These are phyloP conservation scores for Diplogasteroides magnus DNA, from an alignment of 1,140 invertebrate genomes.

Conservation along the genomic window DNA sequence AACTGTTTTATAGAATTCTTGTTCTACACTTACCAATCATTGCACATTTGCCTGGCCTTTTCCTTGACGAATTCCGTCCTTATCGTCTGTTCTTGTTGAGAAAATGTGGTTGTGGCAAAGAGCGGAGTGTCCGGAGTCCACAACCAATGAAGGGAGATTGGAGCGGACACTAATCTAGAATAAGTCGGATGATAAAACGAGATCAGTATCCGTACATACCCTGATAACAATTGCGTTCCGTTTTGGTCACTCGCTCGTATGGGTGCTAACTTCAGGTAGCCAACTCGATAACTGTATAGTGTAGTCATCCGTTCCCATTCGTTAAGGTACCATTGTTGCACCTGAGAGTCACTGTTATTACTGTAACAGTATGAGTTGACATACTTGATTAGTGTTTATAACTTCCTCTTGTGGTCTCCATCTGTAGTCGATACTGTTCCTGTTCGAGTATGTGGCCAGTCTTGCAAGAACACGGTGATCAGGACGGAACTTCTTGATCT, in stretches of 20 bases:
- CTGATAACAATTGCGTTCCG: constrained; percentile 5
- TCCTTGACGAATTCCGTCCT: constrained; percentile 42
- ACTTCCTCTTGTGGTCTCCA: constrained; percentile 51
- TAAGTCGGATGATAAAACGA: constrained; percentile 7
- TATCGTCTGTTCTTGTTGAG: constrained; percentile 21
- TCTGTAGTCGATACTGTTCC: constrained; percentile 49
- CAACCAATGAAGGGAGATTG: constrained; percentile 53
- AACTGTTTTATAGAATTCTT: too few relatives aligned
- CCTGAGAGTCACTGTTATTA: constrained; percentile 15
- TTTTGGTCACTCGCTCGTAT: constrained; percentile 27
- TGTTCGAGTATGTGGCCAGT: constrained; percentile 43
- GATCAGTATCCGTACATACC: constrained; percentile 5
- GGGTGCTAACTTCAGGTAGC: constrained; percentile 52
- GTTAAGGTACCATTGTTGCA: constrained; percentile 47
- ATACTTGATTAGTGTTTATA: constrained; percentile 52
- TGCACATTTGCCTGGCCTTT: constrained; percentile 55
- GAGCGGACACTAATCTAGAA: constrained; percentile 51
- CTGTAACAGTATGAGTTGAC: neutral
- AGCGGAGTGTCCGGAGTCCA: constrained; percentile 53
- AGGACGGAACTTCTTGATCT: constrained; percentile 55
- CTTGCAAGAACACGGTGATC: constrained; percentile 48
- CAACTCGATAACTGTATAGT: constrained; percentile 51
- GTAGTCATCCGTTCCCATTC: constrained; percentile 54
- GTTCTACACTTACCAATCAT: constrained; percentile 40
- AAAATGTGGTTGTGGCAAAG: constrained; percentile 42